These are phyloP conservation scores for Emys orbicularis DNA, from an alignment of 2,797 vertebrate species.

Conservation along the genomic window DNA sequence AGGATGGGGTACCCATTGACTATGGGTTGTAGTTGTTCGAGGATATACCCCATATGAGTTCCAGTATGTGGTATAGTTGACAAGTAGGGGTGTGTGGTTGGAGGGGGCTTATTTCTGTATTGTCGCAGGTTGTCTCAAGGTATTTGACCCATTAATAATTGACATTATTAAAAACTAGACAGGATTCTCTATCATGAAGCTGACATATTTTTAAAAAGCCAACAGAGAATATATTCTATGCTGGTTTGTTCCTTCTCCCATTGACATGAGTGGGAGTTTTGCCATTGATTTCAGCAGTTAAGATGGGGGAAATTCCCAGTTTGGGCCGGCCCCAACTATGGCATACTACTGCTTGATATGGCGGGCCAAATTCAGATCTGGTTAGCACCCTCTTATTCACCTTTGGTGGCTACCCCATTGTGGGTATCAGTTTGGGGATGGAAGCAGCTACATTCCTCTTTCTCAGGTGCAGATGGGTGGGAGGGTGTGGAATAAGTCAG, in stretches of 20 bases:
- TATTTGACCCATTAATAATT: neutral
- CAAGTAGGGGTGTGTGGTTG: neutral
- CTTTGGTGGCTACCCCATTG: neutral
- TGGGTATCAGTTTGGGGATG: neutral
- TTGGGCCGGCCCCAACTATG: neutral
- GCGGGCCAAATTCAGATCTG: neutral
- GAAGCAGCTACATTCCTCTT: neutral
- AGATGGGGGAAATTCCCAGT: neutral
- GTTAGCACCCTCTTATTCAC: neutral
- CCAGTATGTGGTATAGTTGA: neutral
- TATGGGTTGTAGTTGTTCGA: neutral
- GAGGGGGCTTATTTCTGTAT: neutral
- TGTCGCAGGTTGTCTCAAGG: neutral
- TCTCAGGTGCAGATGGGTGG: neutral
- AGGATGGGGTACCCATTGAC: neutral
- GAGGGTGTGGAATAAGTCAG: neutral
- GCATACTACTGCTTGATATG: neutral
- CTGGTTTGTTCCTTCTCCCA: neutral
- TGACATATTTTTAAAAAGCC: neutral
- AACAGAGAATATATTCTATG: neutral
- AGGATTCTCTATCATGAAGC: neutral
- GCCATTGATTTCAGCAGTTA: neutral
- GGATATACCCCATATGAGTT: neutral
- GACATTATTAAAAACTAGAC: neutral
- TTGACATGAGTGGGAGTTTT: neutral